Percentiles rank a stretch among this genome's conserved stretches.
Evolutionary conservation across 1,140 invertebrate species (phyloP).

Genomic region (Cydia fagiglandana): DNA sequence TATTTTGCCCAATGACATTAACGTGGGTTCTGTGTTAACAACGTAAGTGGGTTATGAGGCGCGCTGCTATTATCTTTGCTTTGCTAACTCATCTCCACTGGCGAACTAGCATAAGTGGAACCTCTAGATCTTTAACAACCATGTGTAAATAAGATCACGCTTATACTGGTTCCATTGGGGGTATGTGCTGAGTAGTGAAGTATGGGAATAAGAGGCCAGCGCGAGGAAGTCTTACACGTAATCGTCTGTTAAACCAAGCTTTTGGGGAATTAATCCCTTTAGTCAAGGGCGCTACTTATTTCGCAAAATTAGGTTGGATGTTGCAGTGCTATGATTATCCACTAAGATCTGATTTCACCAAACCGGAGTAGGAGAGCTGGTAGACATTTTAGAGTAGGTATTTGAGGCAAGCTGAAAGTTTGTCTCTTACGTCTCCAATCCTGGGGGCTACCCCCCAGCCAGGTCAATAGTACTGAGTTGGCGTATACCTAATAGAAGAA

Average conservation of each 20-base stretch:
- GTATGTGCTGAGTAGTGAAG: not conserved
- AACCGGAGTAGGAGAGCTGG: too few relatives aligned
- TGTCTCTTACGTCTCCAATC: too few relatives aligned
- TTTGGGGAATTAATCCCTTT: constrained; percentile 25
- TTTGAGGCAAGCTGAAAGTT: too few relatives aligned
- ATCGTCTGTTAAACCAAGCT: constrained; percentile 29
- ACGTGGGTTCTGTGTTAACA: constrained; percentile 21
- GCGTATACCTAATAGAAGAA: too few relatives aligned
- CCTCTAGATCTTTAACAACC: not conserved
- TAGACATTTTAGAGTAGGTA: too few relatives aligned
- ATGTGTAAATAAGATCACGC: not conserved
- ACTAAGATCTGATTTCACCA: not conserved
- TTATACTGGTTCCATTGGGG: not conserved
- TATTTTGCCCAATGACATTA: constrained; percentile 25
- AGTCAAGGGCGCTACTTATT: constrained; percentile 24
- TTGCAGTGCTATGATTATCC: not conserved
- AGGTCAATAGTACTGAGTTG: too few relatives aligned
- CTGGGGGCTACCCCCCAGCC: too few relatives aligned
- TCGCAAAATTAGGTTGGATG: constrained; percentile 17
- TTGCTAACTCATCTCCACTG: not conserved
- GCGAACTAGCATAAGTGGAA: not conserved
- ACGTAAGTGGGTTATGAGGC: constrained; percentile 23
- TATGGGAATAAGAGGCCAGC: not conserved
- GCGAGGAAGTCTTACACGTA: constrained; percentile 26
- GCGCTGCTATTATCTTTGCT: constrained; percentile 1